Evolutionary conservation across 2,888 invertebrate genomes (phyloP).

Genomic region (Noctua comes): DNA sequence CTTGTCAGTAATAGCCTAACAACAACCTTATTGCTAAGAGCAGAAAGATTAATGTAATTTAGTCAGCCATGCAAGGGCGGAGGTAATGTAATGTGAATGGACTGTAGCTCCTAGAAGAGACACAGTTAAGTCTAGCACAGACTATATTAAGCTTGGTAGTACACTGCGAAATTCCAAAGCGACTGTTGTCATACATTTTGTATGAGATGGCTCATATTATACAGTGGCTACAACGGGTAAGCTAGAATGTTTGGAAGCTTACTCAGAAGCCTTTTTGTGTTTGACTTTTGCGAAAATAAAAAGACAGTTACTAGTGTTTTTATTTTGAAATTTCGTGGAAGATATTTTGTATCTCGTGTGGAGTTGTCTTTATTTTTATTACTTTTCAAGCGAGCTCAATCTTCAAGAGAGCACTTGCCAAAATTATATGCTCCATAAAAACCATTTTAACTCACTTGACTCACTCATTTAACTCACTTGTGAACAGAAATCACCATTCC

Average conservation of each 20-base stretch:
- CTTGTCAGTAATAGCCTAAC: background rate
- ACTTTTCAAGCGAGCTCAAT: background rate
- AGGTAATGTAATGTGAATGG: background rate
- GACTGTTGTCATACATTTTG: constrained; percentile 66
- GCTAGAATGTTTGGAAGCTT: constrained; percentile 36
- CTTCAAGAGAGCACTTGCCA: background rate
- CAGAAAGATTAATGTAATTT: background rate
- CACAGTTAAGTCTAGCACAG: constrained; percentile 50
- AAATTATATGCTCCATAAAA: constrained; percentile 38
- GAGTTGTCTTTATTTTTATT: constrained; percentile 4
- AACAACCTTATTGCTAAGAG: background rate
- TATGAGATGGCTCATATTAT: constrained; percentile 57
- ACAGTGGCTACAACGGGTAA: constrained; percentile 36
- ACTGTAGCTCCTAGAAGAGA: constrained; percentile 33
- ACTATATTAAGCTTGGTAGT: constrained; percentile 43
- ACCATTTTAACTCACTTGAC: constrained; percentile 28
- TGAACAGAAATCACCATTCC: constrained; percentile 20
- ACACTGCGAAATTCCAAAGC: constrained; percentile 55
- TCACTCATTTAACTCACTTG: constrained; percentile 39
- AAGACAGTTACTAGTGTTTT: constrained; percentile 2
- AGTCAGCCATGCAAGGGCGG: background rate
- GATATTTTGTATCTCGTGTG: background rate
- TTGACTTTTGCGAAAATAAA: constrained; percentile 26
- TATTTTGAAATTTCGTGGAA: background rate
- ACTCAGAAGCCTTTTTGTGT: constrained; percentile 8